Evolutionary conservation across 1,140 invertebrate species (phyloP).

Genomic region (Eupristina koningsbergeri): DNA sequence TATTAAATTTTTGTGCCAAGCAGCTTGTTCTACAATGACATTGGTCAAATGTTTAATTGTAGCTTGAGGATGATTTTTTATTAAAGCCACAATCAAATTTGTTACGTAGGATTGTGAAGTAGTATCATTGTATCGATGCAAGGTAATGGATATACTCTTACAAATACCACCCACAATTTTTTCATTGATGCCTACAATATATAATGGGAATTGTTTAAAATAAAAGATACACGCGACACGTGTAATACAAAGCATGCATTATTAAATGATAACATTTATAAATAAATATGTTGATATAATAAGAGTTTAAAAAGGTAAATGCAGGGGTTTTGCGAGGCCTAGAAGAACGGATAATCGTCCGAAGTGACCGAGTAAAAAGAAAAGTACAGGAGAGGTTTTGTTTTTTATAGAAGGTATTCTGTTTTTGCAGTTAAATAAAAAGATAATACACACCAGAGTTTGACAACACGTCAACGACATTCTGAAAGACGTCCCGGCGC

Average conservation of each 20-base stretch:
- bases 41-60: constrained; percentile 80
- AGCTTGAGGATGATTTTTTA: constrained; percentile 78
- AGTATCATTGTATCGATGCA: constrained; percentile 85
- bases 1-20: constrained; percentile 77
- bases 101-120: constrained; percentile 83
- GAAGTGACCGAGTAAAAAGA: background rate
- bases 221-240: background rate
- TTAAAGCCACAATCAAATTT: constrained; percentile 79
- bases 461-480: constrained; percentile 81
- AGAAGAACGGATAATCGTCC: background rate
- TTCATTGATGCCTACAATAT: constrained; percentile 82
- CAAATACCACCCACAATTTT: constrained; percentile 85
- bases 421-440: background rate
- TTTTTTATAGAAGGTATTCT: background rate
- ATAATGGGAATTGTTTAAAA: background rate
- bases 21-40: constrained; percentile 76
- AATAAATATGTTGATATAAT: constrained; percentile 16
- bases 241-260: background rate
- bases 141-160: constrained; percentile 80
- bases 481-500: constrained; percentile 79
- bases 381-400: background rate
- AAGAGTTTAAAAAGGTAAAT: no score
- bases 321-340: background rate
- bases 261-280: background rate
- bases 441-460: constrained; percentile 78